Base-by-base conservation (phyloP, 2,797 vertebrate genomes). In the Picus viridis region DNA sequence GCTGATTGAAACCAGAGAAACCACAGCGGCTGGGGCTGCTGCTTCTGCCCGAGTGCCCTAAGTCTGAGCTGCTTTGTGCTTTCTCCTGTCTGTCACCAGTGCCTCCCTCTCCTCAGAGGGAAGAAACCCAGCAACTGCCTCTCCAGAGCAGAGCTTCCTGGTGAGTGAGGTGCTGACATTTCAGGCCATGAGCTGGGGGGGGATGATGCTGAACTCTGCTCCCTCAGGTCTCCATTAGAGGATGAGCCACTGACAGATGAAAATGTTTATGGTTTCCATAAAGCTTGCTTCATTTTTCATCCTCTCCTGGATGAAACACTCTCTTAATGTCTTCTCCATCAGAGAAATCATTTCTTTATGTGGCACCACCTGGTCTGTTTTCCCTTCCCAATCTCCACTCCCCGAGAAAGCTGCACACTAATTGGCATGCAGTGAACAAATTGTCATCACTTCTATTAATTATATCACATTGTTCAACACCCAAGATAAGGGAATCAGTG, bases 401-500 rank as follows among this genome's bases (percentile, higher is more conserved):
- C 49, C 36, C 63, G 24, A 51, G 62, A 86, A 92, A 89, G 47
- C 70, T 47, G 59, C 89, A 61, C 45, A n/a, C 57, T 92, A 94
- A 87, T 32, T 82, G 75, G 57, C 61, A 80, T 90, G 92, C 91
- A 71, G 54, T 34, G 47, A 83, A 74, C 57, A 83, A 94, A 64
- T 16, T 77, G 79, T 58, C 85, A 65, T 64, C 74, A 68, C 45
- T 92, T 83, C 58, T 83, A 83, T 83, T 85, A 90, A 85, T 87
- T 87, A 39, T n/a, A 83, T 67, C 72, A 57, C 61, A 39, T 23
- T 76, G 68, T 84, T 93, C 71, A 84, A 4, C 68, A 76, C 36
- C 8, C 30, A 65, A 56, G 71, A 70, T 63, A 73, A 74, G 64
- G 43, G 53, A 64, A 84, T 57, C 58, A 29, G 62, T 51, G 43